Base-by-base conservation (phyloP, 2,888 invertebrate genomes). In the Nowickia ferox region DNA sequence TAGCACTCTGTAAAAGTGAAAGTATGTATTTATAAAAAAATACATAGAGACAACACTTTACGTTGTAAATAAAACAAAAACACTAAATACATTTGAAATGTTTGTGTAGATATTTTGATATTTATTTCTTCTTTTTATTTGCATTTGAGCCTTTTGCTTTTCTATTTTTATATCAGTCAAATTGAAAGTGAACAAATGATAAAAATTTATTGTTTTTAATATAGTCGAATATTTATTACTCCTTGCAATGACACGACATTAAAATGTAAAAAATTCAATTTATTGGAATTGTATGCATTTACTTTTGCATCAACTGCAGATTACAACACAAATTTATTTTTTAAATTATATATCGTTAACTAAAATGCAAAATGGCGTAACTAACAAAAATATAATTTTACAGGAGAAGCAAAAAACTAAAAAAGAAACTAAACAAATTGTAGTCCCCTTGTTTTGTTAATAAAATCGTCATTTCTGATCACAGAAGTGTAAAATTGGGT, bases 161-260 rank as follows among this genome's bases (percentile, higher is more conserved):
- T 10, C 1, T 30, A 17, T 17, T 57, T 72, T 15, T 19, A 38
- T 46, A 42, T 61, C 13, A 30, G 38, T 11, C n/a, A 79, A 63
- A 40, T 15, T 59, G 44, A 2, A 71, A 53, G 9, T 71, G 5
- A 48, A 22, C 48, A 69, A 22, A 53, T 69, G 42, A 85, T 75
- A 81, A 48, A 74, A 81, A 78, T 75, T 78, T 69, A 74, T 82
- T 74, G 57, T 55, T 68, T 72, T 72, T 72, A 61, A 68, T 63
- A 63, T 59, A 66, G 44, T 65, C 63, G 48, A 63, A 71, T 68
- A 77, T 81, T 69, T 81, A 85, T 78, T 48, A 44, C 19, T 69
- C 15, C 15, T 44, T 78, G 19, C 72, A 42, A 46, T 68, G 71
- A 57, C 61, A 82, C 65, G 22, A 79, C 82, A 69, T 78, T 66